Evolutionary conservation across 1,140 invertebrate genomes (phyloP).

Genomic region (Lanistes nyassanus): DNA sequence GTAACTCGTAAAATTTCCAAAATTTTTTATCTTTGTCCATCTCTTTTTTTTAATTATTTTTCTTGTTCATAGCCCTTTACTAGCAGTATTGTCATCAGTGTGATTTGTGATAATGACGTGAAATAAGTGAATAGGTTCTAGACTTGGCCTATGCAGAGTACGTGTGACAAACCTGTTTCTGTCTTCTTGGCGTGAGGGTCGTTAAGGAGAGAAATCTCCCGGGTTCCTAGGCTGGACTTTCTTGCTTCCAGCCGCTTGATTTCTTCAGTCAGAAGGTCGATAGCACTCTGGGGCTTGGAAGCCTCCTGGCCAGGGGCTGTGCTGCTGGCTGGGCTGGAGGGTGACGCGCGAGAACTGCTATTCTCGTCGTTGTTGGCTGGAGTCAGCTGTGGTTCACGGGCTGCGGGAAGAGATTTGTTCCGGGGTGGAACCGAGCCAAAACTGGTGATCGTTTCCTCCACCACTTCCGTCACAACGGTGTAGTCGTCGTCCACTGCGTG

Average conservation of each 20-base stretch:
- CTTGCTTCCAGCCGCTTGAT: slow-evolving; percentile 26
- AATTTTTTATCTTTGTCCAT: too few relatives aligned
- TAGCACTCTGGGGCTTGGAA: background rate
- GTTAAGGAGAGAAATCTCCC: slow-evolving; percentile 19
- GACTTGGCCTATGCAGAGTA: too few relatives aligned
- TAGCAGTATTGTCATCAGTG: too few relatives aligned
- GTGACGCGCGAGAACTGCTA: background rate
- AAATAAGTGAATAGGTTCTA: too few relatives aligned
- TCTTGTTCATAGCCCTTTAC: too few relatives aligned
- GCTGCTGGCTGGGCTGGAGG: background rate
- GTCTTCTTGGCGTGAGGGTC: background rate
- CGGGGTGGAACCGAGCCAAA: background rate
- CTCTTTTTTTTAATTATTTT: too few relatives aligned
- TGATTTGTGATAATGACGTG: too few relatives aligned
- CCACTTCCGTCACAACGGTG: slow-evolving; percentile 19
- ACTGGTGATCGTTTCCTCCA: slow-evolving; percentile 13
- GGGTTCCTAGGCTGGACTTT: slow-evolving; percentile 27
- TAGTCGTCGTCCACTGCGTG: background rate
- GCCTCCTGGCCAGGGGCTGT: background rate
- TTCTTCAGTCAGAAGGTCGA: slow-evolving; percentile 10
- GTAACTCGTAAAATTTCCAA: too few relatives aligned
- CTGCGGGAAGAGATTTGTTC: background rate
- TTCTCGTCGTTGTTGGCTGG: background rate
- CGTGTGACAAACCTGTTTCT: too few relatives aligned
- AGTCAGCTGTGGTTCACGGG: background rate